Evolutionary conservation across 2,113 vertebrate species (phyloP), one percentile per base, ranked within the genome.

Genomic region (Limanda limanda): DNA sequence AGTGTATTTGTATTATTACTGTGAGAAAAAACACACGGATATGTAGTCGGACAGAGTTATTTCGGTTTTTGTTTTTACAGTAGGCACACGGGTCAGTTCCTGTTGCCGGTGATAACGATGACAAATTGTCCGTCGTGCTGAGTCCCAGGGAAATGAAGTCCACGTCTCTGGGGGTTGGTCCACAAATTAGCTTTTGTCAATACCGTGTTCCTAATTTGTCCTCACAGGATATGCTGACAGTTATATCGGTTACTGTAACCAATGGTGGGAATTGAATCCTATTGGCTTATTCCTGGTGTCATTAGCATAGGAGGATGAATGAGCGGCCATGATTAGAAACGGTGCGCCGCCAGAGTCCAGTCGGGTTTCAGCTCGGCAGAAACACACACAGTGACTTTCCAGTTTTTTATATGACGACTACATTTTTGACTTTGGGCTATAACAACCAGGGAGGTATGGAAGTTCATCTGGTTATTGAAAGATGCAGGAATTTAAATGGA

Each of bases 131-230:
- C 51, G 45, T 62, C 74, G 66, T 51, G 75, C 73, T 62, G 74
- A 74, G 74, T 80, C 73, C 77, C 78, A 61, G 88, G 87, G 87
- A 91, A 88, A 90, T 84, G 79, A 87, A 83, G 87, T 68, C 82
- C 82, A 59, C 84, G 63, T 81, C 89, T 83, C 82, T 78, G 88
- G 89, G 54, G 84, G 91, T 88, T 88, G 72, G 62, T 73, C 69
- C 58, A 85, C 90, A 93, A 93, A 92, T 94, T 92, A 95, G 93
- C 94, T 94, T 90, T 91, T 86, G 94, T 95, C 95, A 94, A 96
- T 95, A 95, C 81, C 78, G 71, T 77, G 91, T 92, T 91, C 92
- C 92, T 90, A 90, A 93, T 93, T 88, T 91, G 91, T 93, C 90
- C 92, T 90, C 92, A 78, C 90, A 81, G 89, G 88, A 91, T 87